Conservation (phyloP, 2,888 invertebrate genomes). For the Tricholauxania praeusta region DNA sequence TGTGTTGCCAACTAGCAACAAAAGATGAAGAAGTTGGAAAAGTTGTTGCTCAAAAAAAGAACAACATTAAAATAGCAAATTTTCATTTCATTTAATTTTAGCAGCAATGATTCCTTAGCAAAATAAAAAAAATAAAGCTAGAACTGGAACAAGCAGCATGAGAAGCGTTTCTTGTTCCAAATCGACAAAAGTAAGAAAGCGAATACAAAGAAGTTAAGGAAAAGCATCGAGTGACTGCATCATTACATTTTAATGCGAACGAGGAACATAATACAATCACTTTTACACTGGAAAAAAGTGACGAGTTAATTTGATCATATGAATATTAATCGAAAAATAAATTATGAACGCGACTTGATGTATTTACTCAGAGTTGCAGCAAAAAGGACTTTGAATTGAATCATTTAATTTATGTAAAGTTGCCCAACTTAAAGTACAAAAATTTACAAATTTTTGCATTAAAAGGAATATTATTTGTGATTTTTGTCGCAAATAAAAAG, state of each 20-base stretch:
- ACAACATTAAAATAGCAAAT: not conserved
- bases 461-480: no score
- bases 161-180: not conserved
- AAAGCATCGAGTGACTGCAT: conserved; percentile 6
- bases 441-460: no score
- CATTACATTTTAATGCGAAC: not conserved
- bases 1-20: not conserved
- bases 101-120: no score
- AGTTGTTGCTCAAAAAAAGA: not conserved
- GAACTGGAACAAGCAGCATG: not conserved
- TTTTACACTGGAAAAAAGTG: no score
- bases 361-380: not conserved
- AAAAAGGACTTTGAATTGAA: no score
- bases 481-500: no score
- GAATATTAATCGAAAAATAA: not conserved
- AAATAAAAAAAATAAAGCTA: not conserved
- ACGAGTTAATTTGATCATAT: no score
- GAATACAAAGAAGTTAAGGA: not conserved
- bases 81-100: conserved; percentile 12
- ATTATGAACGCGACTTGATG: not conserved
- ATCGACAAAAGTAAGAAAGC: not conserved
- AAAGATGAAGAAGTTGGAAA: not conserved
- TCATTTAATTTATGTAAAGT: no score
- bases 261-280: conserved; percentile 6
- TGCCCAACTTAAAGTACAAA: no score